Conservation (phyloP, 1,140 invertebrate genomes). For the Leptopilina clavipes region DNA sequence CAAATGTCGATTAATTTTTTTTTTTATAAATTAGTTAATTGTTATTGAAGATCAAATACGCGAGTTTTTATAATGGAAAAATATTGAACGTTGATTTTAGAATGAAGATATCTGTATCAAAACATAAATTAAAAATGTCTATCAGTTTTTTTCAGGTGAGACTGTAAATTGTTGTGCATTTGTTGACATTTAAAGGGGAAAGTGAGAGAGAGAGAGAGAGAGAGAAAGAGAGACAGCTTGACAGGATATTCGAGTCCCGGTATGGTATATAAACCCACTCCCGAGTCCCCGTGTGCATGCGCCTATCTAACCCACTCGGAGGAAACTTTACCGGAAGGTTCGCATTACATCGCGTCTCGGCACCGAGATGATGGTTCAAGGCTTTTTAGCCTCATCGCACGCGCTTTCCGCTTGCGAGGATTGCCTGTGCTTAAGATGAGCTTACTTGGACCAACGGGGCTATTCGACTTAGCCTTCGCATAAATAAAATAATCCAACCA, state of each 20-base stretch:
- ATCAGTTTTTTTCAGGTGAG: too few species aligned
- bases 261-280: slow-evolving; percentile 11
- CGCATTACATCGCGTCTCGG: slow-evolving; percentile 51
- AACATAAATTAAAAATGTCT: too few species aligned
- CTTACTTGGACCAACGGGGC: slow-evolving; percentile 30
- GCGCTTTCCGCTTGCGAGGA: slow-evolving; percentile 50
- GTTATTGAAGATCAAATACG: too few species aligned
- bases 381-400: slow-evolving; percentile 48
- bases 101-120: too few species aligned
- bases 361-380: slow-evolving; percentile 45
- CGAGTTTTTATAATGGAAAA: too few species aligned
- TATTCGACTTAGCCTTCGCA: slow-evolving; percentile 21
- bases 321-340: slow-evolving; percentile 52
- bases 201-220: neutral
- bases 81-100: too few species aligned
- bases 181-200: neutral
- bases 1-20: too few species aligned
- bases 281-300: slow-evolving; percentile 44
- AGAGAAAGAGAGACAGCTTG: slow-evolving; percentile 33
- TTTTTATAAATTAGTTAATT: too few species aligned
- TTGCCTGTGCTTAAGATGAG: slow-evolving; percentile 47
- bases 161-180: neutral
- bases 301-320: slow-evolving; percentile 48
- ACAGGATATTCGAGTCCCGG: slow-evolving; percentile 41
- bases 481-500: slow-evolving; percentile 20